Conservation (phyloP, 2,888 invertebrate species). For the Drosophila mimica region DNA sequence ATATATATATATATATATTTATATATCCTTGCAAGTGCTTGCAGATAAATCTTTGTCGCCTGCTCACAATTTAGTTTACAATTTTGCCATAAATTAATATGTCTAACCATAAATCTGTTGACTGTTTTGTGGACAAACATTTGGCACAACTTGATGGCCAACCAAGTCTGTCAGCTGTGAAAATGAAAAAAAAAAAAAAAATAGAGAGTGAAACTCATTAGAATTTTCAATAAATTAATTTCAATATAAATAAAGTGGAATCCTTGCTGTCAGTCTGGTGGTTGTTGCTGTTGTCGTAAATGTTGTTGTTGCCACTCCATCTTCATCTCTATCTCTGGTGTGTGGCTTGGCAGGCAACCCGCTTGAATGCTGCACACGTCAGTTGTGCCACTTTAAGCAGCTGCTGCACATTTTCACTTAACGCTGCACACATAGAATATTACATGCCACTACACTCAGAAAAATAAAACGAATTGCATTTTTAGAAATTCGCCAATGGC, state of each 20-base stretch:
- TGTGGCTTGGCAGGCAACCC: conserved; percentile 41
- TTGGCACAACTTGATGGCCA: conserved; percentile 51
- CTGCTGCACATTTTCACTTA: conserved; percentile 58
- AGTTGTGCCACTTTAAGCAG: conserved; percentile 67
- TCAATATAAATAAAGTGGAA: conserved; percentile 71
- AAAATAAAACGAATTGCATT: background rate
- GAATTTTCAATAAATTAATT: conserved; percentile 78
- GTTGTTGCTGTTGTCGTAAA: conserved; percentile 19
- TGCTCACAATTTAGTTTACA: conserved; percentile 60
- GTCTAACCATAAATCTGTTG: conserved; percentile 70
- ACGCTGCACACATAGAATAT: conserved; percentile 38
- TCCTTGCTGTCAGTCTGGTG: conserved; percentile 32
- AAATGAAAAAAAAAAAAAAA: background rate
- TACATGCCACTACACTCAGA: conserved; percentile 7
- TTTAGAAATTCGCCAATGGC: background rate
- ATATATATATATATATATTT: background rate
- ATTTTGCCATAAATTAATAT: conserved; percentile 75
- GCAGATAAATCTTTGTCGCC: conserved; percentile 64
- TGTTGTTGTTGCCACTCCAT: conserved; percentile 63
- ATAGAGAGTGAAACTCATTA: conserved; percentile 64
- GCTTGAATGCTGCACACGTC: conserved; percentile 68
- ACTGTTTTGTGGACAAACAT: conserved; percentile 42
- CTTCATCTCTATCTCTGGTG: conserved; percentile 52
- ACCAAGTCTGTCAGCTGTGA: conserved; percentile 17
- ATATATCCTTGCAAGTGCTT: conserved; percentile 13